Percentiles rank a stretch among this genome's conserved stretches.
Conservation (phyloP, 2,888 invertebrate species). For the Leptinotarsa juncta region DNA sequence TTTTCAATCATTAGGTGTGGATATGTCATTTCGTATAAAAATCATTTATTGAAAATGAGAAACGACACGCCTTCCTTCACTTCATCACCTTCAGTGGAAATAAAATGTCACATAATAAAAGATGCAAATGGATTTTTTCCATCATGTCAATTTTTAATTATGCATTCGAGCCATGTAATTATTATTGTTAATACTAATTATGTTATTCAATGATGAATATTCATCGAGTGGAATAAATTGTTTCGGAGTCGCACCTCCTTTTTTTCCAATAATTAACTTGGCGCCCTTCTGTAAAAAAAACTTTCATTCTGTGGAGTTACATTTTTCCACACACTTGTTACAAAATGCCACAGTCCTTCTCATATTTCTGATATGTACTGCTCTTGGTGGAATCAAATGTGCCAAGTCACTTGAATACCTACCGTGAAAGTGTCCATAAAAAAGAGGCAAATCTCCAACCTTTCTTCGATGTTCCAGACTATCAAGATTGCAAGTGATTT, state of each 20-base stretch:
- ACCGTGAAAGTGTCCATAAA: too few relatives aligned
- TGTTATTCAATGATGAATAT: conserved; percentile 2
- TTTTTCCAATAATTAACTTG: neutral
- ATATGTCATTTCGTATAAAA: neutral
- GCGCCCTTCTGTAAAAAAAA: neutral
- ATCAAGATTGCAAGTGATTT: too few relatives aligned
- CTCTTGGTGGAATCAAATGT: too few relatives aligned
- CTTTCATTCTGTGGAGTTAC: neutral
- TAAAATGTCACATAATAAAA: neutral
- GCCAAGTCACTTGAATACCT: too few relatives aligned
- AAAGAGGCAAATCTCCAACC: too few relatives aligned
- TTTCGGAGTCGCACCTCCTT: neutral
- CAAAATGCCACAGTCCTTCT: neutral
- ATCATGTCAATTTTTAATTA: neutral
- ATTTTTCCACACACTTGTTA: neutral
- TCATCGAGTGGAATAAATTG: neutral
- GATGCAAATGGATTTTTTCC: conserved; percentile 1
- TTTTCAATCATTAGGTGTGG: neutral
- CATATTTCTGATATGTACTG: too few relatives aligned
- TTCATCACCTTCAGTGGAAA: conserved; percentile 14
- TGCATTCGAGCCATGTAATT: conserved; percentile 2
- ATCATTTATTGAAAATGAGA: neutral
- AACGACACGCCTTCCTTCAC: conserved; percentile 10
- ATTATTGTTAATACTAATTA: conserved; percentile 13
- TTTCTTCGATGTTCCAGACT: too few relatives aligned